Percentiles rank a stretch among this genome's conserved stretches.
phyloP scores from a whole-genome alignment of 2,113 vertebrate species.

The Coptodon bakossiorum region DNA sequence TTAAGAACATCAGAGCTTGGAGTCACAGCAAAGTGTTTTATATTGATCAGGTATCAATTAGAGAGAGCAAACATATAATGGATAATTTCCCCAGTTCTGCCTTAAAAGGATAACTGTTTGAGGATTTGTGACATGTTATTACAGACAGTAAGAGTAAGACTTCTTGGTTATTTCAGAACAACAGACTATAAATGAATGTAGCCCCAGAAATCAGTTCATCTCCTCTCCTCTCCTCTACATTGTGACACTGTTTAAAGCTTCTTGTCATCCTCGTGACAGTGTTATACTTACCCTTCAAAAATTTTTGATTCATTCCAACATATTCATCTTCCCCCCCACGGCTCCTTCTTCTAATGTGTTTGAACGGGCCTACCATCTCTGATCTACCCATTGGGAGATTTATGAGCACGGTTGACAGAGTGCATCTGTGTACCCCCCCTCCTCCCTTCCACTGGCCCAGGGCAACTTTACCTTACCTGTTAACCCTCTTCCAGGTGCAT shows the following conservation, averaged over 20 bases:
- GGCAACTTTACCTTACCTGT: constrained; percentile 43
- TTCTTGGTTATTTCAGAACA: neutral
- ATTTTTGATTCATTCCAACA: constrained; percentile 1
- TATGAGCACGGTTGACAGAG: constrained; percentile 64
- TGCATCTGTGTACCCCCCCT: constrained; percentile 9
- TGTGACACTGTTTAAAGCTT: neutral
- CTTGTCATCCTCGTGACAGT: neutral
- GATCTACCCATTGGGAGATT: constrained; percentile 48
- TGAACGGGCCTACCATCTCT: constrained; percentile 44
- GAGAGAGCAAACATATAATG: neutral
- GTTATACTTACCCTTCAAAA: neutral
- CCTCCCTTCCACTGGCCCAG: constrained; percentile 16
- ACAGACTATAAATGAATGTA: neutral
- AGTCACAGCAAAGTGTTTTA: neutral
- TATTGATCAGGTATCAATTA: neutral
- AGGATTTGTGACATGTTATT: neutral
- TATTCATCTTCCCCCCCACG: constrained; percentile 2
- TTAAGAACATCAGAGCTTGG: neutral
- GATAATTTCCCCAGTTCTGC: neutral
- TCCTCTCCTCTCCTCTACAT: neutral
- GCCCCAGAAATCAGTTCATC: neutral
- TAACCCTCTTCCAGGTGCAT: constrained; percentile 70
- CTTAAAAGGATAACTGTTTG: neutral
- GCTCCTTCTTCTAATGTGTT: constrained; percentile 51
- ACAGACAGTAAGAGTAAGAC: neutral